Evolutionary conservation across 2,797 vertebrate genomes (phyloP).

Genomic region (Tapera naevia): DNA sequence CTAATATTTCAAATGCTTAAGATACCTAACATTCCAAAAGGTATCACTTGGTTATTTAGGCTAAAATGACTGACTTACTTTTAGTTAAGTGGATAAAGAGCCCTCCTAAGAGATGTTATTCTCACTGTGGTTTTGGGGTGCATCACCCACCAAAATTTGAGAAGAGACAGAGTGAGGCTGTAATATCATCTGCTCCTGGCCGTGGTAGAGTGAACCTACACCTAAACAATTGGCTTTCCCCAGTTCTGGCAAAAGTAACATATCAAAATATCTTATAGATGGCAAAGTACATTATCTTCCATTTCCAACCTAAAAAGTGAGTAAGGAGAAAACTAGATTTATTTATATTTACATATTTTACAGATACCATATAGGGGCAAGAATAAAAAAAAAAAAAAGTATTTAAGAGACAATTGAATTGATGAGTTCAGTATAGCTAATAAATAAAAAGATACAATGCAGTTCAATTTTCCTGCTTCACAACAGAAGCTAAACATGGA

Average conservation of each 20-base stretch:
- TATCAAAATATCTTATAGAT: background rate
- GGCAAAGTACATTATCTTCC: background rate
- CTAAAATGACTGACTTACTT: background rate
- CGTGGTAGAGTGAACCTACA: background rate
- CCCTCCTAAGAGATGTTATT: background rate
- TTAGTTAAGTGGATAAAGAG: background rate
- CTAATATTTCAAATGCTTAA: background rate
- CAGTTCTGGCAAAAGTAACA: background rate
- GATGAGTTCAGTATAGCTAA: background rate
- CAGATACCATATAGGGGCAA: background rate
- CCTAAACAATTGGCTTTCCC: background rate
- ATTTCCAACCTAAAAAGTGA: background rate
- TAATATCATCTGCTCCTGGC: background rate
- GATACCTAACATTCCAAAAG: background rate
- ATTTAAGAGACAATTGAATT: background rate
- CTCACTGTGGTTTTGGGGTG: background rate
- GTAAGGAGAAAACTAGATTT: background rate
- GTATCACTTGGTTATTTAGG: background rate
- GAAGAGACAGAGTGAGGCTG: accelerated
- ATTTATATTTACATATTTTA: background rate
- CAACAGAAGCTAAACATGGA: background rate
- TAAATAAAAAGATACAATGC: background rate
- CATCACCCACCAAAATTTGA: background rate
- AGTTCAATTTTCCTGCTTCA: background rate
- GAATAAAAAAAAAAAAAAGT: background rate